phyloP scores from a whole-genome alignment of 2,113 vertebrate genomes.

The Phylloscopus trochilus region DNA sequence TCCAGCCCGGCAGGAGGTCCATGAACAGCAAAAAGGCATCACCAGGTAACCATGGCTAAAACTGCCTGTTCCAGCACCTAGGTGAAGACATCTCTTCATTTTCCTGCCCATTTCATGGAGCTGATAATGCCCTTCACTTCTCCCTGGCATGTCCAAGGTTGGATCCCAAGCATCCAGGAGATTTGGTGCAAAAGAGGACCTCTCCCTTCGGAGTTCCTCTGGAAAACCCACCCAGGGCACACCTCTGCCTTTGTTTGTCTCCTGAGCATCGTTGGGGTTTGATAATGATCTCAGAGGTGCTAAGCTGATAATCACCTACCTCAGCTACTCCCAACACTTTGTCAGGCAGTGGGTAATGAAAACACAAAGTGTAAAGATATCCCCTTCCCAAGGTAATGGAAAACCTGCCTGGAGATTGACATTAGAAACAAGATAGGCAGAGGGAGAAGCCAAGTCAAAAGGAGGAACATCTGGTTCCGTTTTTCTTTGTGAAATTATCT shows the following conservation, averaged over 20 bases:
- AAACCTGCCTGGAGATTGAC: conserved; percentile 60
- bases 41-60: neutral
- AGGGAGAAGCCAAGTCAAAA: conserved; percentile 63
- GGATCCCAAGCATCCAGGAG: neutral
- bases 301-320: conserved; percentile 62
- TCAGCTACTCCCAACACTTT: conserved; percentile 20
- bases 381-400: conserved; percentile 57
- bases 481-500: conserved; percentile 79
- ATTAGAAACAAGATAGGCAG: conserved; percentile 44
- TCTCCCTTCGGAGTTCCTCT: neutral
- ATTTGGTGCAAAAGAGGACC: neutral
- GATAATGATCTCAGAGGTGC: conserved; percentile 44
- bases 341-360: conserved; percentile 46
- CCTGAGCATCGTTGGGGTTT: neutral
- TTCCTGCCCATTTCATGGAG: neutral
- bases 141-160: neutral
- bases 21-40: neutral
- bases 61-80: fast-evolving
- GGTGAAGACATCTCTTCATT: neutral
- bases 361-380: conserved; percentile 37
- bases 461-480: conserved; percentile 75
- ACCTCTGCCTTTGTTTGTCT: neutral
- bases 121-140: neutral
- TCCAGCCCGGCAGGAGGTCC: neutral
- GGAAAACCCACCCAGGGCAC: neutral